Conservation (phyloP, 2,888 invertebrate species). For the Agriotes lineatus region DNA sequence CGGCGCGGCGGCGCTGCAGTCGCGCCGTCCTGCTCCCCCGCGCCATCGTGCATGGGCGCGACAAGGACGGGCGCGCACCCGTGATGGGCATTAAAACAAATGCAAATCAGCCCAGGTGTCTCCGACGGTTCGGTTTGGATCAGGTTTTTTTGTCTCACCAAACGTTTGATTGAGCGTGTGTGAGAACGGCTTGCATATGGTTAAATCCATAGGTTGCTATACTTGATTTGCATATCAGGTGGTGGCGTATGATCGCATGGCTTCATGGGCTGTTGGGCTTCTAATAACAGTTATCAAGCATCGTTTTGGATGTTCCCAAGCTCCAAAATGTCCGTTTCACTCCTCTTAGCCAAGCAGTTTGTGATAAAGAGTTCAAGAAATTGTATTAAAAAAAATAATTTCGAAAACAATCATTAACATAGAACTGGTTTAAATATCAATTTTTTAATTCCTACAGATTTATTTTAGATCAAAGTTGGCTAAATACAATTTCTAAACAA, state of each 20-base stretch:
- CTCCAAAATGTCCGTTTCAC: no score
- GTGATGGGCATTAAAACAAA: constrained; percentile 43
- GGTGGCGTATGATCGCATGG: constrained; percentile 44
- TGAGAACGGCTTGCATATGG: constrained; percentile 47
- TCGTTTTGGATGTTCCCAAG: no score
- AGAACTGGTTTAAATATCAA: no score
- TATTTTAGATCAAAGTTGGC: no score
- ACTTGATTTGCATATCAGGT: constrained; percentile 50
- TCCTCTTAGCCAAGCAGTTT: no score
- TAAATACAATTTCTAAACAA: no score
- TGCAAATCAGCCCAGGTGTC: constrained; percentile 47
- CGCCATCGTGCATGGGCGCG: not conserved
- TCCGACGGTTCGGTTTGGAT: constrained; percentile 46
- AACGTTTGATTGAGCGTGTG: constrained; percentile 47
- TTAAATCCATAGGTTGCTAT: constrained; percentile 43
- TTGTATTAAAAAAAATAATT: no score
- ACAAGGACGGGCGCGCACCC: constrained; percentile 28
- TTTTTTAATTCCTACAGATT: no score
- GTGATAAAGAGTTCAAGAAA: no score
- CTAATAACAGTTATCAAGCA: not conserved
- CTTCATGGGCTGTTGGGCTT: constrained; percentile 30
- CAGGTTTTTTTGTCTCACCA: constrained; percentile 47
- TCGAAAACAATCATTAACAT: no score
- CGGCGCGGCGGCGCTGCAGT: constrained; percentile 10
- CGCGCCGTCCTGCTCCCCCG: constrained; percentile 4